phyloP scores from a whole-genome alignment of 2,797 vertebrate species.

The Manis javanica region DNA sequence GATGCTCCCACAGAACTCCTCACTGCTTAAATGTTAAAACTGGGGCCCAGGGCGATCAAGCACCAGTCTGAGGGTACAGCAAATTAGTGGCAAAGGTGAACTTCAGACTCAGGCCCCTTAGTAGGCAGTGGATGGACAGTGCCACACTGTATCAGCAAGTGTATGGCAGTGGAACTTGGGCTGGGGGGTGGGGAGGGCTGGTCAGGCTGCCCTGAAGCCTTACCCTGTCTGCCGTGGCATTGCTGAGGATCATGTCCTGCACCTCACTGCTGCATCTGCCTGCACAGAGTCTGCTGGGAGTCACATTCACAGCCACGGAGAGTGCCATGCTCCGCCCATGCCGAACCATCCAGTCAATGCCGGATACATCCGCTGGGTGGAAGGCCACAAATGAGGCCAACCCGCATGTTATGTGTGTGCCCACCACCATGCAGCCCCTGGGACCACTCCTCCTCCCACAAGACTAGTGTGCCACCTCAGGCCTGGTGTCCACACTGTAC shows the following conservation, averaged over 20 bases:
- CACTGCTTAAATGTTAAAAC: neutral
- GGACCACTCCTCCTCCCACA: neutral
- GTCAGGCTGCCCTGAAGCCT: constrained; percentile 56
- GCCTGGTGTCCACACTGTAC: neutral
- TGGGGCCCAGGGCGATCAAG: neutral
- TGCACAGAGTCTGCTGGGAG: constrained; percentile 91
- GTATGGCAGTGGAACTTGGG: too few relatives aligned
- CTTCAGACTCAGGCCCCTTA: neutral
- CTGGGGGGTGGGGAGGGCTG: neutral
- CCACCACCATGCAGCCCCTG: neutral
- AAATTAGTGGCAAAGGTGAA: neutral
- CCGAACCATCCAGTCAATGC: constrained; percentile 99
- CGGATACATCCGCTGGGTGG: constrained; percentile 93
- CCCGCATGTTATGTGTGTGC: neutral
- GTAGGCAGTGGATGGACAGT: too few relatives aligned
- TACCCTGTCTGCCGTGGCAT: constrained; percentile 95
- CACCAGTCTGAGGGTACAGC: neutral
- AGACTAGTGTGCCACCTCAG: neutral
- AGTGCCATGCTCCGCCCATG: constrained; percentile 96
- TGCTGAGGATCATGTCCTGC: constrained; percentile 92
- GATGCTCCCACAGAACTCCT: neutral
- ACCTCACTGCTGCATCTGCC: constrained; percentile 91
- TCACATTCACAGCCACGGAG: constrained; percentile 92
- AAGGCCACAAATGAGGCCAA: neutral
- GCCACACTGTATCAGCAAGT: neutral